Evolutionary conservation across 2,888 invertebrate species (phyloP), one percentile per base, ranked within the genome.

Genomic region (Orthosia gracilis): DNA sequence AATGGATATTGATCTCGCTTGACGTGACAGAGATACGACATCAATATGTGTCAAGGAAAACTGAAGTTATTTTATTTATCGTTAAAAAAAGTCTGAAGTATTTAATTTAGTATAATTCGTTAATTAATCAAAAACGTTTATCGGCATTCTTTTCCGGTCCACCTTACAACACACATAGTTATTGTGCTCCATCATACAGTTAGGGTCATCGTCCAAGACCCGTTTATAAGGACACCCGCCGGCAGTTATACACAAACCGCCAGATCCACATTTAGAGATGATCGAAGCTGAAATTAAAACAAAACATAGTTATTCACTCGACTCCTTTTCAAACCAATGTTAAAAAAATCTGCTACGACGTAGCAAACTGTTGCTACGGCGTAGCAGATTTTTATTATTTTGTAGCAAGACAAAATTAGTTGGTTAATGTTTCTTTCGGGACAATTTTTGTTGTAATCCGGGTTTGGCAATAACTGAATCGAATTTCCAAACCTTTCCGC

Each of bases 131-230:
- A 91, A 90, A 45, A 92, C 78, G 63, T 93, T 84, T 4, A 62
- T 12, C 0, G 92, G 89, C 74, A 87, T 87, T 54, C 75, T 73
- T 1, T 87, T 80, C 12, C 77, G 81, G 0, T 84, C 72, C 7
- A 91, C 87, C 18, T 73, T 67, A 75, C 93, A 93, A 73, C 93
- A 93, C 4, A 92, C 81, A 50, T 77, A 80, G 78, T 87, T 74
- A 2, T 70, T 80, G 12, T 74, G 63, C 47, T 85, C 49, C 2
- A 74, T 52, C 21, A 87, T 71, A 66, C 93, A 92, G 5, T 83
- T 83, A 0, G 62, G 40, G 3, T 72, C 49, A 1, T 89, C 88
- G 0, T 52, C 21, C n/a, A 91, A 63, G 15, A 92, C 45, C 26
- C 76, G 86, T 4, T 79, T 52, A 82, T 83, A 85, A 0, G 89